Evolutionary conservation across 2,797 vertebrate genomes (phyloP), one percentile per base, ranked within the genome.

Genomic region (Molossus molossus): DNA sequence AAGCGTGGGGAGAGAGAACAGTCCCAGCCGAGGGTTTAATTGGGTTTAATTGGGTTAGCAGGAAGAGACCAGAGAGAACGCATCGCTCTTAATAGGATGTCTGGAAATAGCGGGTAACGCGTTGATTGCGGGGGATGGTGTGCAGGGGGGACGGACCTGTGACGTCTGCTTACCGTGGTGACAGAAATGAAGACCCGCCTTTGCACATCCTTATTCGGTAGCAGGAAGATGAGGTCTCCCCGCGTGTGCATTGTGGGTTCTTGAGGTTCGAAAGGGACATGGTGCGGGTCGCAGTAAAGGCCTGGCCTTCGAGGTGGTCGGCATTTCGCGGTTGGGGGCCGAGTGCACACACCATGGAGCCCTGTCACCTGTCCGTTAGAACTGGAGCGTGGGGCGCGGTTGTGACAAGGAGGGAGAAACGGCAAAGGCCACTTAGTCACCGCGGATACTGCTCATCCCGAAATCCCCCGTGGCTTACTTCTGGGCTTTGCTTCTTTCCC

Each of bases 21-120:
- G 0, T 80, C n/a, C 3, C 1, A 9, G 64, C 58, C 25, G 69
- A 93, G 75, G 58, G 58, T 80, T 53, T 97, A 93, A 97, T 95
- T 91, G 95, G 89, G 79, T 58, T 53, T 94, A 97, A 97, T 92
- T 96, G 92, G 94, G 84, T 96, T 96, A 75, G 58, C 50, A 92
- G 81, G 75, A 75, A 50, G 12, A 79, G 70, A 57, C 62, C 58
- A 18, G 53, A 33, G 53, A 20, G 48, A 90, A 90, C 91, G 87
- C 86, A 93, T 37, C 33, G 84, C 83, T 91, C 64, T 60, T 91
- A 94, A 94, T 50, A 72, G 87, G 80, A 93, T 87, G 53, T 79
- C 97, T 93, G 75, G 83, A 93, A 96, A 94, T 83, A 96, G 75
- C 80, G n/a, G 23, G 70, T 75, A 79, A 73, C 93, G 79, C 90